Conservation (phyloP, 2,888 invertebrate genomes). For the Coleophora deauratella region DNA sequence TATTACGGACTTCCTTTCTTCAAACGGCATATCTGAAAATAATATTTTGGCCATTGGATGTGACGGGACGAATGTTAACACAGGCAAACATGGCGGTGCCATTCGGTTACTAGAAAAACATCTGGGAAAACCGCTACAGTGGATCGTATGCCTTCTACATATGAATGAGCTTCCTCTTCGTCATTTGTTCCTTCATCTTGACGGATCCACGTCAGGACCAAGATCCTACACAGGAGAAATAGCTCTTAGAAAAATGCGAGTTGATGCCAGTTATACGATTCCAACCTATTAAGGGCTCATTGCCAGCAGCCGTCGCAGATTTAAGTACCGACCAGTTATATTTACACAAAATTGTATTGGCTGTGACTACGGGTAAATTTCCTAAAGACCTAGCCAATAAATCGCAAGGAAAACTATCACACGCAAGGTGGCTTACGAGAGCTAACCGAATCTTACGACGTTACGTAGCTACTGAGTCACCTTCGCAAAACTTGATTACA, state of each 20-base stretch:
- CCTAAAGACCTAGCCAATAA: constrained; percentile 8
- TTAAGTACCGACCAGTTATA: constrained; percentile 13
- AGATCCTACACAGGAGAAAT: constrained; percentile 19
- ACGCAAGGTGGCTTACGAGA: constrained; percentile 18
- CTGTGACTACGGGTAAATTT: constrained; percentile 8
- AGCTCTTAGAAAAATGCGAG: constrained; percentile 13
- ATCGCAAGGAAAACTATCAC: constrained; percentile 16
- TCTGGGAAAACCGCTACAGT: constrained; percentile 18
- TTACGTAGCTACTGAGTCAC: constrained; percentile 6
- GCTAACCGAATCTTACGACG: constrained; percentile 16
- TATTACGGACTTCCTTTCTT: constrained; percentile 2
- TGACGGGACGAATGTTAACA: constrained; percentile 13
- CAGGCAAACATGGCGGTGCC: constrained; percentile 18
- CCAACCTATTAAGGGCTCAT: background rate
- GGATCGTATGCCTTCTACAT: constrained; percentile 20
- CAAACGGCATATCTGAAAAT: too few relatives aligned
- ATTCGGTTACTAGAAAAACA: constrained; percentile 17
- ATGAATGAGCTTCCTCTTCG: constrained; percentile 21
- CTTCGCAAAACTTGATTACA: constrained; percentile 1
- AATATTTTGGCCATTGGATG: constrained; percentile 6
- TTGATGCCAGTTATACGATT: background rate
- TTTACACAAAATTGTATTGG: constrained; percentile 8
- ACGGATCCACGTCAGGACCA: constrained; percentile 23
- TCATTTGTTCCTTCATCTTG: constrained; percentile 21
- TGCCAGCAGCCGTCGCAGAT: constrained; percentile 1